Evolutionary conservation across 2,888 invertebrate species (phyloP).

Genomic region (Brenthis hecate): DNA sequence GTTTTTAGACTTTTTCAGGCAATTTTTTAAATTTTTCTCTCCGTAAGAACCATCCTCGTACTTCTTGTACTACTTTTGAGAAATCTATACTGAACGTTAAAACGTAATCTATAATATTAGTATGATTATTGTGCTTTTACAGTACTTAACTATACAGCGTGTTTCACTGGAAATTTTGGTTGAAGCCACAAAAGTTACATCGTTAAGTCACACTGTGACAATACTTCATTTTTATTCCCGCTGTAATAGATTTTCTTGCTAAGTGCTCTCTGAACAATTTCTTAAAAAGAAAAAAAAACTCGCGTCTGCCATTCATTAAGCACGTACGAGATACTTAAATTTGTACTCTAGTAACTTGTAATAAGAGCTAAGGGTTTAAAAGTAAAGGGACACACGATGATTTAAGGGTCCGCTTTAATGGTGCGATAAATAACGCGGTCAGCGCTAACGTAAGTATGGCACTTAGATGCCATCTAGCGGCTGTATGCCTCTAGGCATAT

Average conservation of each 20-base stretch:
- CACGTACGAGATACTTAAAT: constrained; percentile 44
- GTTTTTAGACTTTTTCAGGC: no score
- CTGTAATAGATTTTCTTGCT: constrained; percentile 72
- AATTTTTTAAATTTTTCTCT: no score
- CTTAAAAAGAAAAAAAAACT: constrained; percentile 74
- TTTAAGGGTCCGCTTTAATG: constrained; percentile 80
- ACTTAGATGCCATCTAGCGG: constrained; percentile 73
- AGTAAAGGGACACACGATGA: constrained; percentile 77
- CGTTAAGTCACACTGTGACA: constrained; percentile 38
- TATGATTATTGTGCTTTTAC: no score
- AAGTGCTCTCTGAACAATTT: constrained; percentile 76
- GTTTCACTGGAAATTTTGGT: neutral
- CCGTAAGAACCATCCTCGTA: no score
- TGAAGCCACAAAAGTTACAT: constrained; percentile 30
- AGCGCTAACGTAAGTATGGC: constrained; percentile 66
- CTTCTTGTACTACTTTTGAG: no score
- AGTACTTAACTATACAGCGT: no score
- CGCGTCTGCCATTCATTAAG: constrained; percentile 75
- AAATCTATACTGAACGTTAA: no score
- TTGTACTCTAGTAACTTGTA: constrained; percentile 12
- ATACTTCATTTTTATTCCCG: constrained; percentile 53
- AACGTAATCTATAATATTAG: no score
- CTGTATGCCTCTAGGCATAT: constrained; percentile 45
- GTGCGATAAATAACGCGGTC: constrained; percentile 81
- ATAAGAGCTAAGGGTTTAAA: constrained; percentile 25